Evolutionary conservation across 2,888 invertebrate genomes (phyloP).

Genomic region (Parnassius mnemosyne): DNA sequence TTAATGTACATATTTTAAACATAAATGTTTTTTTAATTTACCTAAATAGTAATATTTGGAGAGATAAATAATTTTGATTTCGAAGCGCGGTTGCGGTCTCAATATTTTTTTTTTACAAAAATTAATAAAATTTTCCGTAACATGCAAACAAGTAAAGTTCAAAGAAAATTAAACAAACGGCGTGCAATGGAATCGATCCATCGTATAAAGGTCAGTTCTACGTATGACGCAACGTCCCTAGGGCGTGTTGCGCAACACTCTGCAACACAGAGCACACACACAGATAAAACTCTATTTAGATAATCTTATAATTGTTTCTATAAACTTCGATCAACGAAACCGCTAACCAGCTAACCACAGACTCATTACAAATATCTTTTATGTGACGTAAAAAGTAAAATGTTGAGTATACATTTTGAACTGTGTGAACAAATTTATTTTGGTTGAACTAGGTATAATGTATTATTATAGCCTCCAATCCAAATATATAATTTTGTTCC

Average conservation of each 20-base stretch:
- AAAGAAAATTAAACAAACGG: slow-evolving; percentile 25
- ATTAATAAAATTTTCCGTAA: not conserved
- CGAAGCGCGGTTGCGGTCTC: too few relatives aligned
- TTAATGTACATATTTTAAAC: not conserved
- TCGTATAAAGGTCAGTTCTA: slow-evolving; percentile 67
- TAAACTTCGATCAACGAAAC: slow-evolving; percentile 12
- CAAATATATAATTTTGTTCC: too few relatives aligned
- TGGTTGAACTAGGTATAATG: too few relatives aligned
- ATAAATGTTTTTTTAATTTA: slow-evolving; percentile 28
- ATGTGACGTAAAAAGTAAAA: too few relatives aligned
- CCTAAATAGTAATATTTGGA: not conserved
- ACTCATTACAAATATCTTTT: too few relatives aligned
- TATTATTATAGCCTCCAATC: too few relatives aligned
- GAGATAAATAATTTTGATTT: not conserved
- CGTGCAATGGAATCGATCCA: slow-evolving; percentile 63
- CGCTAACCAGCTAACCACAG: too few relatives aligned
- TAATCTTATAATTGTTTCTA: slow-evolving; percentile 22
- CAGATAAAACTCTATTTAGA: slow-evolving; percentile 28
- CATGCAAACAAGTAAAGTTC: not conserved
- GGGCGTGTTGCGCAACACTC: slow-evolving; percentile 65
- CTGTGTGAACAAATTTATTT: too few relatives aligned
- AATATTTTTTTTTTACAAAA: too few relatives aligned
- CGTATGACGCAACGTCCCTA: slow-evolving; percentile 66
- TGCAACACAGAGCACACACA: slow-evolving; percentile 49
- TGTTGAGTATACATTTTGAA: too few relatives aligned